Percentiles rank a stretch among this genome's conserved stretches.
These are phyloP conservation scores for Nasonia vitripennis DNA, from an alignment of 1,140 invertebrate species.

Conservation along the genomic window DNA sequence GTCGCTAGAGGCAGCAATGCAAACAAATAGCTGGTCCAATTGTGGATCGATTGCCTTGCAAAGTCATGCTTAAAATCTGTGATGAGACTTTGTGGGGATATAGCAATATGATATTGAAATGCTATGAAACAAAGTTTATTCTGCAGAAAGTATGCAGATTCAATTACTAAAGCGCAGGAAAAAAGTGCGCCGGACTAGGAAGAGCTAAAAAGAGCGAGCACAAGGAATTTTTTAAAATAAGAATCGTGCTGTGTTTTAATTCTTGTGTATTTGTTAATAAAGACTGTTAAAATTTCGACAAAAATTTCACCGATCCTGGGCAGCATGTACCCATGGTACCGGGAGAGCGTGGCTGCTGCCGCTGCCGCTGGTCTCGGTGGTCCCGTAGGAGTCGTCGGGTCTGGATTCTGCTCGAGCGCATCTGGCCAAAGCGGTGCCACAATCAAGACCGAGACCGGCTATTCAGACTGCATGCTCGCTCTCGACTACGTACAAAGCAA, in stretches of 20 bases:
- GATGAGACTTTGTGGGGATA: too few relatives aligned
- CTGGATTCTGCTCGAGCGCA: slow-evolving; percentile 72
- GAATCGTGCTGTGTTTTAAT: background rate
- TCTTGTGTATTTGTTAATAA: slow-evolving; percentile 1
- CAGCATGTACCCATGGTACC: slow-evolving; percentile 83
- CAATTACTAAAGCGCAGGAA: too few relatives aligned
- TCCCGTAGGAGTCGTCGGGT: slow-evolving; percentile 73
- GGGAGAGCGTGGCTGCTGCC: slow-evolving; percentile 80
- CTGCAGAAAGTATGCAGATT: background rate
- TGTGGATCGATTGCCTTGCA: too few relatives aligned
- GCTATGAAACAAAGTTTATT: background rate
- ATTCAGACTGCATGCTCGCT: slow-evolving; percentile 83
- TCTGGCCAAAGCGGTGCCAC: slow-evolving; percentile 73
- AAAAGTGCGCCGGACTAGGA: background rate
- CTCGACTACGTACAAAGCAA: slow-evolving; percentile 83
- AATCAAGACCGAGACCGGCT: slow-evolving; percentile 83
- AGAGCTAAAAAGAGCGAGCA: background rate
- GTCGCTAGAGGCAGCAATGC: too few relatives aligned
- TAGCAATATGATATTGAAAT: too few relatives aligned
- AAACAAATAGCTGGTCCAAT: too few relatives aligned
- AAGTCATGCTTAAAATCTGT: too few relatives aligned
- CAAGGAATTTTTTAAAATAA: background rate
- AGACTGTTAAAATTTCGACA: slow-evolving; percentile 45
- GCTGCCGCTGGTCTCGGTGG: slow-evolving; percentile 74
- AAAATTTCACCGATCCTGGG: slow-evolving; percentile 62